Percentiles rank a stretch among this genome's conserved stretches.
Conservation (phyloP, 1,140 invertebrate species). For the Tribolium castaneum region DNA sequence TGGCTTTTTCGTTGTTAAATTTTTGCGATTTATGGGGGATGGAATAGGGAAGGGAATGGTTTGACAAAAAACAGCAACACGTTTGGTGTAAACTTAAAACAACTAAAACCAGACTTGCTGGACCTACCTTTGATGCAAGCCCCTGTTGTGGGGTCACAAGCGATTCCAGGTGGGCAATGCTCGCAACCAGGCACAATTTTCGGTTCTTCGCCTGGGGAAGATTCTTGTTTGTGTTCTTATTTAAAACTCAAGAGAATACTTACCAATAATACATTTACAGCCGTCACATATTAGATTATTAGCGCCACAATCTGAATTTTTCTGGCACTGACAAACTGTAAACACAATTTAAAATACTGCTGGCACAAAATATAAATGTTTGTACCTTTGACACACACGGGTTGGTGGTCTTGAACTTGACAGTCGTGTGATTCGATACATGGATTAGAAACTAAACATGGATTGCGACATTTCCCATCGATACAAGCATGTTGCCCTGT, state of each 20-base stretch:
- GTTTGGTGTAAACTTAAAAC: constrained; percentile 36
- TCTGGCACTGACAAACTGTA: constrained; percentile 76
- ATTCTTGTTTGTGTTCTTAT: neutral
- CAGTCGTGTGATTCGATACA: constrained; percentile 77
- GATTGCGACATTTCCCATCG: constrained; percentile 79
- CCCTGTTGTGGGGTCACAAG: constrained; percentile 79
- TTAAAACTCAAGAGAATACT: constrained; percentile 50
- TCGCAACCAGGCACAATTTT: constrained; percentile 69
- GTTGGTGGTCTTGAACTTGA: constrained; percentile 80
- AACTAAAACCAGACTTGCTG: constrained; percentile 24
- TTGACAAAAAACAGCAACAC: constrained; percentile 62
- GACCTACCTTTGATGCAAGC: constrained; percentile 82
- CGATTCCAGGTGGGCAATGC: constrained; percentile 79
- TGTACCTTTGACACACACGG: constrained; percentile 81
- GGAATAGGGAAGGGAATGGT: constrained; percentile 43
- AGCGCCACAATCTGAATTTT: constrained; percentile 70
- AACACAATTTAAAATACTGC: constrained; percentile 33
- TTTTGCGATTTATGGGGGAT: constrained; percentile 27
- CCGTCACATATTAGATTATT: constrained; percentile 72
- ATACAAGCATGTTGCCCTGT: constrained; percentile 80
- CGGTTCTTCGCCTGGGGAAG: constrained; percentile 52
- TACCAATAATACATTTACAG: constrained; percentile 74
- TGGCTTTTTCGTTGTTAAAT: constrained; percentile 50
- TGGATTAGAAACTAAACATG: constrained; percentile 70
- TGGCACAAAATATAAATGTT: neutral